Percentiles rank a stretch among this genome's conserved stretches.
These are phyloP conservation scores for Neostethus bicornis DNA, from an alignment of 2,797 vertebrate species.

Conservation along the genomic window DNA sequence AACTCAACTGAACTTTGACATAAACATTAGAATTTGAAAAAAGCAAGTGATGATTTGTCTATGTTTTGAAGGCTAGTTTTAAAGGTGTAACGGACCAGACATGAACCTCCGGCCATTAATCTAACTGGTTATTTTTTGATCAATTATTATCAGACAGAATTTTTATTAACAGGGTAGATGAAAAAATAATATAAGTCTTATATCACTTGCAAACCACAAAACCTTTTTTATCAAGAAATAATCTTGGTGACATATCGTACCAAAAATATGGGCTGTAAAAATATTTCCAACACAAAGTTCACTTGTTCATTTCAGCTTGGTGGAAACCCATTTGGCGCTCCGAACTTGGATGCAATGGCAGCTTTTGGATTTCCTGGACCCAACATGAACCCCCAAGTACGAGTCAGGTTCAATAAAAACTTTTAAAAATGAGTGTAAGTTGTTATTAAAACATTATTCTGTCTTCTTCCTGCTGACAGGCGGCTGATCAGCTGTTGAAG, in stretches of 20 bases:
- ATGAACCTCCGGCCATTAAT: too few relatives aligned
- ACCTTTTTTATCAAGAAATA: too few relatives aligned
- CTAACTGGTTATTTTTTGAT: background rate
- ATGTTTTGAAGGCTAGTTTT: too few relatives aligned
- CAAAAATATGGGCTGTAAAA: background rate
- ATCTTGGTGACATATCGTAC: too few relatives aligned
- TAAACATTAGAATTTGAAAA: too few relatives aligned
- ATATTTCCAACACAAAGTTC: background rate
- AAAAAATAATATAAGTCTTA: background rate
- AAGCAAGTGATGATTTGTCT: too few relatives aligned
- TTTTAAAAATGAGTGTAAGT: background rate
- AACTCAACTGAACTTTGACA: too few relatives aligned
- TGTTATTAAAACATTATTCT: background rate
- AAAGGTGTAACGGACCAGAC: too few relatives aligned
- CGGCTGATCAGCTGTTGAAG: constrained; percentile 93
- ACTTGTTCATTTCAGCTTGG: constrained; percentile 81
- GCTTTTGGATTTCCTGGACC: constrained; percentile 92
- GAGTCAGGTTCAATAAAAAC: background rate
- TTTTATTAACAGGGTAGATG: constrained; percentile 9
- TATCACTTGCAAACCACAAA: background rate
- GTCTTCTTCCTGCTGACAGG: constrained; percentile 42
- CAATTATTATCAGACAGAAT: background rate
- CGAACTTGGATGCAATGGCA: constrained; percentile 90
- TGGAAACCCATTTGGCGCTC: constrained; percentile 90
- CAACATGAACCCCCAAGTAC: constrained; percentile 92